A percentile compares a stretch with the other conserved stretches of the same genome.
Evolutionary conservation across 2,113 vertebrate species (phyloP).

Genomic region (Oenanthe oenanthe): DNA sequence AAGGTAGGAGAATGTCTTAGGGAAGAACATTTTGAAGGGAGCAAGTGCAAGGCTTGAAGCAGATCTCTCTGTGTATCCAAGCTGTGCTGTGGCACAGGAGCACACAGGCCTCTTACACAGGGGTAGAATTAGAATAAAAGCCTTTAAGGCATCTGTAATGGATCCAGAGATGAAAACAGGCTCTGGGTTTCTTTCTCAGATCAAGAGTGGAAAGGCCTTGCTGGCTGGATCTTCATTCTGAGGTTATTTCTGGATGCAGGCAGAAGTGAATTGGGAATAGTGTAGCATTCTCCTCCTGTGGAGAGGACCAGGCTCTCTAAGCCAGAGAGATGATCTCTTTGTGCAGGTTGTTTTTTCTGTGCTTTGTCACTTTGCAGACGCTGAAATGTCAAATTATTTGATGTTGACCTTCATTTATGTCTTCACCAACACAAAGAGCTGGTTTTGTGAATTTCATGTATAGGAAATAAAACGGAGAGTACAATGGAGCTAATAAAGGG

Average conservation of each 20-base stretch:
- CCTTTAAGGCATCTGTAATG: not conserved
- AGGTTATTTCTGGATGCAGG: not conserved
- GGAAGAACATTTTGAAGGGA: not conserved
- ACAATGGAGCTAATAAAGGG: no score
- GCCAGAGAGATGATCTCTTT: not conserved
- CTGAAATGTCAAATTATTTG: not conserved
- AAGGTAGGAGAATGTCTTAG: no score
- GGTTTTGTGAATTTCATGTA: not conserved
- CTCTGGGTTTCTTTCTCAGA: not conserved
- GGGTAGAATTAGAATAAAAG: not conserved
- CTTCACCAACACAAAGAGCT: not conserved
- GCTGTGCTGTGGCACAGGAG: not conserved
- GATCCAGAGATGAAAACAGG: not conserved
- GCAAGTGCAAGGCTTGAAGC: not conserved
- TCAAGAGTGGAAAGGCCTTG: not conserved
- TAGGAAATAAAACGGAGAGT: no score
- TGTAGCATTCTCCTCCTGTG: fast-evolving
- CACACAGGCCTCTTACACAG: not conserved
- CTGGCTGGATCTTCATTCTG: not conserved
- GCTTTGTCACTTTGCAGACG: not conserved
- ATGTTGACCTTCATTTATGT: not conserved
- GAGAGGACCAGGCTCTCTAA: not conserved
- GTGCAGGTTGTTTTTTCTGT: not conserved
- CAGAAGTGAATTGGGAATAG: not conserved
- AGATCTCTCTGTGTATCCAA: not conserved